Percentiles rank a stretch among this genome's conserved stretches.
Conservation (phyloP, 2,113 vertebrate genomes). For the Pseudonaja textilis region DNA sequence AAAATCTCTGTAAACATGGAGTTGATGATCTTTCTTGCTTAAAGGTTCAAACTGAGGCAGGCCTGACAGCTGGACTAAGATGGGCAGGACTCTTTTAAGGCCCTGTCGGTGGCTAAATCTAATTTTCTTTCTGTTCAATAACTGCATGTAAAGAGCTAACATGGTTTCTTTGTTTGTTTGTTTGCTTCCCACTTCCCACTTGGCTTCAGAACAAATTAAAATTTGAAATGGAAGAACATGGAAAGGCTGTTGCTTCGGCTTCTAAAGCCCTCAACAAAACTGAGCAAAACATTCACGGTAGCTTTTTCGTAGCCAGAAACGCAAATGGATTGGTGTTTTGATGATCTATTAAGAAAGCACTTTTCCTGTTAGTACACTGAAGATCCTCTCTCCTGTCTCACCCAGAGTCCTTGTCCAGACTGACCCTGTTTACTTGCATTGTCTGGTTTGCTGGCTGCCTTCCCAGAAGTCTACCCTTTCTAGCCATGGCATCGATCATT, state of each 20-base stretch:
- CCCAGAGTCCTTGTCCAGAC: slow-evolving; percentile 69
- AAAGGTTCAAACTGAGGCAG: not conserved
- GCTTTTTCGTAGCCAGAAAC: slow-evolving; percentile 13
- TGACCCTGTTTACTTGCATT: slow-evolving; percentile 71
- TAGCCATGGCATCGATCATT: slow-evolving; percentile 83
- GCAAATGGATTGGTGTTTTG: not conserved
- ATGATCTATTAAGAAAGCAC: slow-evolving; percentile 6
- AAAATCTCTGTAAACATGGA: not conserved
- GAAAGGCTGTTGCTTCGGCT: not conserved
- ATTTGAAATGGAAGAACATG: not conserved
- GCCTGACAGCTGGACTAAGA: not conserved
- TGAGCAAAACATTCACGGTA: slow-evolving; percentile 27
- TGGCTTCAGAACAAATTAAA: not conserved
- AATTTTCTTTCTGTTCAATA: not conserved
- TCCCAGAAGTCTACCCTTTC: slow-evolving; percentile 76
- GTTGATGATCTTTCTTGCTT: not conserved
- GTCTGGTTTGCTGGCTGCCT: slow-evolving; percentile 78
- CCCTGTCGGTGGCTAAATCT: not conserved
- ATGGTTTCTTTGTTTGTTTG: no score
- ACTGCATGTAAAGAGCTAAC: not conserved
- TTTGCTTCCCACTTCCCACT: not conserved
- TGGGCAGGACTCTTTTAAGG: not conserved
- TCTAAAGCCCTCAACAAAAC: slow-evolving; percentile 16
- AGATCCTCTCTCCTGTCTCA: slow-evolving; percentile 58
- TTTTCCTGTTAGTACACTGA: slow-evolving; percentile 45